Evolutionary conservation across 2,113 vertebrate species (phyloP), one percentile per base, ranked within the genome.

Genomic region (Pyxicephalus adspersus): DNA sequence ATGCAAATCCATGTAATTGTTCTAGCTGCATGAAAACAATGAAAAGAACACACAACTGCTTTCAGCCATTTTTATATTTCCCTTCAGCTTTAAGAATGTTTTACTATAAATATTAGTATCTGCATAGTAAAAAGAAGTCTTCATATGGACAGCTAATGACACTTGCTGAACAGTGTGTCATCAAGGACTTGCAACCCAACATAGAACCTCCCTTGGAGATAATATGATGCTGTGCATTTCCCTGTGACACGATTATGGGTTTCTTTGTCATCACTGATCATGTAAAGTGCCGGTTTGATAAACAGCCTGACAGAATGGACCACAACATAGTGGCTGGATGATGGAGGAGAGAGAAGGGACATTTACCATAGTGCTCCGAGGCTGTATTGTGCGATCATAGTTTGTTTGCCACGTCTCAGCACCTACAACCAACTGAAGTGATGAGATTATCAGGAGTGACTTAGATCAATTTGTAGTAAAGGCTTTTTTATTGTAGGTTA

Each of bases 121-220:
- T 54, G 57, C 50, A 55, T 26, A 66, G 19, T 11, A 57, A 57
- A 51, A 26, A 66, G 28, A 26, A 55, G 50, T 45, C 34, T 18
- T 67, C 75, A 64, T 6, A 66, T 51, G 18, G 38, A 64, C 26
- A 20, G 51, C 45, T 57, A 78, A 54, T 66, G 64, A 31, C 51
- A 55, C 28, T 20, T 54, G 17, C 52, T 66, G 22, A 77, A 19
- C 50, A 72, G 25, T 28, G 18, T 57, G 50, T 26, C 70, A 72
- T 26, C 25, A 29, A 51, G 7, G 31, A 50, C 15, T 29, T 25
- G 57, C 61, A 75, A 61, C 29, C 31, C 55, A 61, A 16, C 28
- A 66, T 57, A 29, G 51, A 52, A 67, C 64, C 76, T 34, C 76
- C 76, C 63, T 55, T 15, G 63, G 76, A 34, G 26, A 65, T 78